Evolutionary conservation across 2,888 invertebrate species (phyloP).

Genomic region (Hypercompe scribonia): DNA sequence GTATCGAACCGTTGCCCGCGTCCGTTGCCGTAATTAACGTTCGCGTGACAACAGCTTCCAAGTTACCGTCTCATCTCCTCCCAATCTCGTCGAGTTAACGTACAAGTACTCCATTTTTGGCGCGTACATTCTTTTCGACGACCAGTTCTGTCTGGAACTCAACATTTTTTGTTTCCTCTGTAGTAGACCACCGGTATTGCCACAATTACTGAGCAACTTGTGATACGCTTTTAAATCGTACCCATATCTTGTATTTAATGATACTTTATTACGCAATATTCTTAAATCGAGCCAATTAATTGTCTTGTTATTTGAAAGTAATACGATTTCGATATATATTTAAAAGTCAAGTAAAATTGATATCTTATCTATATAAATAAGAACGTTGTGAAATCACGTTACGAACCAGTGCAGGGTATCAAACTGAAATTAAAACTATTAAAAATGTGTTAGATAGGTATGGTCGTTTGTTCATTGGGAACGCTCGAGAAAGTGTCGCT

Average conservation of each 20-base stretch:
- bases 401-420: slow-evolving; percentile 4
- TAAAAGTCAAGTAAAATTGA: slow-evolving; percentile 26
- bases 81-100: background rate
- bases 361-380: slow-evolving; percentile 19
- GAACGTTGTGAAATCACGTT: slow-evolving; percentile 32
- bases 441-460: slow-evolving; percentile 10
- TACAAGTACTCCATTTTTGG: slow-evolving; percentile 3
- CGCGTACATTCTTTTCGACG: slow-evolving; percentile 22
- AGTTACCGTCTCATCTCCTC: background rate
- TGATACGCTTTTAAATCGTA: slow-evolving; percentile 20
- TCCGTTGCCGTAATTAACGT: background rate
- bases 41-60: background rate
- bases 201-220: slow-evolving; percentile 31
- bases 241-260: slow-evolving; percentile 16
- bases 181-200: slow-evolving; percentile 28
- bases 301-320: slow-evolving; percentile 39
- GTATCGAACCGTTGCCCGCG: background rate
- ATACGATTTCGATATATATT: slow-evolving; percentile 36
- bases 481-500: slow-evolving; percentile 21
- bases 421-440: slow-evolving; percentile 22
- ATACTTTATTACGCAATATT: slow-evolving; percentile 25
- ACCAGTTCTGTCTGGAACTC: slow-evolving; percentile 24
- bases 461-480: slow-evolving; percentile 5
- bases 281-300: slow-evolving; percentile 33
- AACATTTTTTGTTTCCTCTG: slow-evolving; percentile 29